A percentile compares a stretch with the other conserved stretches of the same genome.
phyloP scores from a whole-genome alignment of 2,888 invertebrate genomes.

The Helleia helle region DNA sequence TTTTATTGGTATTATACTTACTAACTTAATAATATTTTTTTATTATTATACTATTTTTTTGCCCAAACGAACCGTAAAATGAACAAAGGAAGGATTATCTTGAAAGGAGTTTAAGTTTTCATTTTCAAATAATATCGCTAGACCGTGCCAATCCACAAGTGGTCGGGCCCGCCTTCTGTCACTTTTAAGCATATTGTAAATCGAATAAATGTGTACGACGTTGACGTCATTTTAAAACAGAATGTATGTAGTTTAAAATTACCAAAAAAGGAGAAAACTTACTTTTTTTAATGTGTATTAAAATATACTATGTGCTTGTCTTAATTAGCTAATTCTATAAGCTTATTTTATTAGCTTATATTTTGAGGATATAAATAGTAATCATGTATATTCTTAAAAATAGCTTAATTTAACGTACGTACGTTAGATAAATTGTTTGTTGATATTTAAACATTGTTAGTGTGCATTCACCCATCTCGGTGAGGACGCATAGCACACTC shows the following conservation, averaged over 20 bases:
- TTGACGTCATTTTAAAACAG: background rate
- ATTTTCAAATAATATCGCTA: slow-evolving; percentile 42
- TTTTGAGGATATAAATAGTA: too few relatives aligned
- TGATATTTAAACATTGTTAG: slow-evolving; percentile 44
- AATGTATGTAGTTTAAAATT: background rate
- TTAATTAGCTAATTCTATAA: too few relatives aligned
- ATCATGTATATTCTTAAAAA: too few relatives aligned
- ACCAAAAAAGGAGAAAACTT: too few relatives aligned
- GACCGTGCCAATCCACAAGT: slow-evolving; percentile 54
- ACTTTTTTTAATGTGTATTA: too few relatives aligned
- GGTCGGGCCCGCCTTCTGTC: slow-evolving; percentile 53
- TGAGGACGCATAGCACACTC: slow-evolving; percentile 57
- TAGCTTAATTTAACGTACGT: slow-evolving; percentile 4
- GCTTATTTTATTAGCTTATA: too few relatives aligned
- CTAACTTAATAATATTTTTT: too few relatives aligned
- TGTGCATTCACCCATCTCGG: slow-evolving; percentile 42
- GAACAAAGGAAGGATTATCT: too few relatives aligned
- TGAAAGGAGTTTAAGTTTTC: slow-evolving; percentile 14
- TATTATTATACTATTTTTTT: too few relatives aligned
- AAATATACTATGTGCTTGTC: too few relatives aligned
- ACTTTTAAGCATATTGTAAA: slow-evolving; percentile 15
- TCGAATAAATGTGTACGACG: background rate
- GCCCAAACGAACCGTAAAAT: too few relatives aligned
- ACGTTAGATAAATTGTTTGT: slow-evolving; percentile 44
- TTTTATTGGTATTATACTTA: too few relatives aligned